Base-by-base conservation (phyloP, 2,888 invertebrate species). In the Drosophila nigritarsus region DNA sequence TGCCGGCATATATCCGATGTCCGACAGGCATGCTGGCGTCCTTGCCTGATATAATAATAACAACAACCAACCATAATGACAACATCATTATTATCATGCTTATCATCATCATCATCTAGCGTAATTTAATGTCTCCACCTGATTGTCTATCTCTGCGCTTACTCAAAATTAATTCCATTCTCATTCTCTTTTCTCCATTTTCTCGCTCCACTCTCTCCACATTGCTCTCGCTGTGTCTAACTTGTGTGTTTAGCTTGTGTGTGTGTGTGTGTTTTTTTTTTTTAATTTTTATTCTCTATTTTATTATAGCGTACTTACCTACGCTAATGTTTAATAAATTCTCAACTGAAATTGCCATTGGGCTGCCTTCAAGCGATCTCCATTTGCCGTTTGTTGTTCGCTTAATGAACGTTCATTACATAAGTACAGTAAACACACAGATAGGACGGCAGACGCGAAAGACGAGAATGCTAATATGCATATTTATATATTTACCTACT, bases 261-360 rank as follows among this genome's bases (percentile, higher is more conserved):
- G 20, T n/a, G 32, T 2, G 34, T 30, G 34, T 7, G 30, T 20
- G 13, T 29, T 11, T 30, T 53, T n/a, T 20, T 20, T 55, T 18
- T 32, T 49, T 18, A 6, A 8, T n/a, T 63, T 30, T 50, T 8
- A 45, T 45, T 8, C 29, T 55, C 30, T 48, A 27, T 27, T 65
- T 45, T 72, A 65, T 58, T 65, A 63, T 60, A 71, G 75, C 71
- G 79, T 70, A 86, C 76, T 88, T 86, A 83, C 84, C 84, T 87
- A 89, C 76, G 82, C 74, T 83, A 84, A 84, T 89, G 71, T 81
- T 83, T 89, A 83, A 83, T 89, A 82, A 74, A 89, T 82, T 88
- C 67, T 76, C 62, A 65, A 71, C 78, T 72, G 66, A 70, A 79
- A 76, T 79, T 83, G 82, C 72, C 75, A 65, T 78, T 67, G 80